phyloP scores from a whole-genome alignment of 2,888 invertebrate species.

The Listrodromus nycthemerus region DNA sequence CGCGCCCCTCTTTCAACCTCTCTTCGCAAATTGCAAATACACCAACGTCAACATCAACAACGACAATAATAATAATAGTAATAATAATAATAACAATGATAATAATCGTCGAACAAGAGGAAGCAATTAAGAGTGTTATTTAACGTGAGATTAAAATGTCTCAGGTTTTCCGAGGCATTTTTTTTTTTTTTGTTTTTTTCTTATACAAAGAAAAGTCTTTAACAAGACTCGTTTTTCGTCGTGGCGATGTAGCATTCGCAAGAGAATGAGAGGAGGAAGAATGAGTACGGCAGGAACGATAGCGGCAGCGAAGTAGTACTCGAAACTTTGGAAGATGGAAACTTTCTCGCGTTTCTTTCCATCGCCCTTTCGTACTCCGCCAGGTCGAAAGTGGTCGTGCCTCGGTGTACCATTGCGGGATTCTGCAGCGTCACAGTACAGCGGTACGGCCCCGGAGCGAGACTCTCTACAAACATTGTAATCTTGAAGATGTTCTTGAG shows the following conservation, averaged over 20 bases:
- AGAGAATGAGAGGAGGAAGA: not conserved
- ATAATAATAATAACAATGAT: not conserved
- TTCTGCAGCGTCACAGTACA: constrained; percentile 3
- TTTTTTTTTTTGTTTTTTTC: not conserved
- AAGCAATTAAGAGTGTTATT: constrained; percentile 17
- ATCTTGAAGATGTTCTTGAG: constrained; percentile 47
- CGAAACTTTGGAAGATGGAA: constrained; percentile 34
- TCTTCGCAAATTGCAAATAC: constrained; percentile 20
- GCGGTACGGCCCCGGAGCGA: constrained; percentile 15
- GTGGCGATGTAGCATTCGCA: not conserved
- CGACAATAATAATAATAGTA: not conserved
- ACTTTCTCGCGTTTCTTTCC: constrained; percentile 33
- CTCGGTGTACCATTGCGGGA: constrained; percentile 17
- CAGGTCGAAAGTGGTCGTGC: constrained; percentile 38
- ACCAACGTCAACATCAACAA: constrained; percentile 20
- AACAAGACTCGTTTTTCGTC: constrained; percentile 12
- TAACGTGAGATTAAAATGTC: constrained; percentile 25
- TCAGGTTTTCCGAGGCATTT: constrained; percentile 1
- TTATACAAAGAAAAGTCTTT: constrained; percentile 10
- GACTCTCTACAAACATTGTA: constrained; percentile 52
- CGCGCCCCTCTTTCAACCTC: constrained; percentile 1
- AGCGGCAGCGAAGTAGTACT: constrained; percentile 16
- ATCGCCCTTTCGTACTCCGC: not conserved
- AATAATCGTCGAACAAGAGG: not conserved
- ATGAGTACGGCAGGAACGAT: not conserved